Evolutionary conservation across 2,888 invertebrate genomes (phyloP), one percentile per base, ranked within the genome.

Genomic region (Ptycholaimellus sp.): DNA sequence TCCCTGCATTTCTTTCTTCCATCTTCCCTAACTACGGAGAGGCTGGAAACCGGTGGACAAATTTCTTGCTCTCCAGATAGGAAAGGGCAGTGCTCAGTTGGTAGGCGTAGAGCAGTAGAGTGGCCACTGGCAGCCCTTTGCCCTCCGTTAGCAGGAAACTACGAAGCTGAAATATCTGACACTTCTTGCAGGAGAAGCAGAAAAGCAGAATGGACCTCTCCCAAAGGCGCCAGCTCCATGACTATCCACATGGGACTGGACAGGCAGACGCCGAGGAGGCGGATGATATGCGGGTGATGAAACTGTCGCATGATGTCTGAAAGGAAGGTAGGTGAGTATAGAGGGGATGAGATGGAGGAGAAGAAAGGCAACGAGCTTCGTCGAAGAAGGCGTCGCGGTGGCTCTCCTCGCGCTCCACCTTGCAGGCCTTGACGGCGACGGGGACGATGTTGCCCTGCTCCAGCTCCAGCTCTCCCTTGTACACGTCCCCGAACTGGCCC

Each of bases 301-400:
- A 96, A 93, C 61, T 90, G 85, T 60, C 90, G 85, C 93, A 96
- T 93, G 54, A 87, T 83, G 63, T 83, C 87, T 90, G 66, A 7
- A 50, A 49, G 25, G 39, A 19, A 32, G 4, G 32, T 35, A 34
- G 13, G 9, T n/a, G n/a, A n/a, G n/a, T n/a, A n/a, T n/a, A n/a
- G n/a, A n/a, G n/a, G n/a, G 6, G 38, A 25, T 9, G 25, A 13
- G 25, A 23, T 23, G 25, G 13, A 9, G 7, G 25, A 23, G 25
- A 7, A 27, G 16, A 9, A 9, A 9, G 25, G 25, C 25, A 23
- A 23, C 87, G 85, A 42, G 90, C 93, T 70, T 93, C 90, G 62
- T 93, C 87, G 1, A 93, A 69, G 59, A 93, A 87, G 61, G 85
- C 85, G 62, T 87, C 85, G 0, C 81, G 78, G 34, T 80, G 81